Evolutionary conservation across 2,113 vertebrate species (phyloP).

Genomic region (Myanophis thanlyinensis): DNA sequence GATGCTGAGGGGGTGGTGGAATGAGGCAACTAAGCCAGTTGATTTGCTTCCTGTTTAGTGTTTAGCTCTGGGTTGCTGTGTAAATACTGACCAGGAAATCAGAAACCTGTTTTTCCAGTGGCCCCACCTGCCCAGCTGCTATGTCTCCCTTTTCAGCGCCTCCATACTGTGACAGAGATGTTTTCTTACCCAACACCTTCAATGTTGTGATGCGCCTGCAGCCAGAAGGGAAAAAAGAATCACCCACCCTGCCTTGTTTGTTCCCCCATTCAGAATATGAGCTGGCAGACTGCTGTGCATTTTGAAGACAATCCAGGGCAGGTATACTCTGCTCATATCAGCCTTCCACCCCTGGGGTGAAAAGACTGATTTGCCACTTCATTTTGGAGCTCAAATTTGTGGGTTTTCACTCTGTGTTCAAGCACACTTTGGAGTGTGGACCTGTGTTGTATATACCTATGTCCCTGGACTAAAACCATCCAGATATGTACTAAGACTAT

Average conservation of each 20-base stretch:
- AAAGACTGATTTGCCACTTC: background rate
- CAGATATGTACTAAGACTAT: background rate
- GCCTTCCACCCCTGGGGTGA: background rate
- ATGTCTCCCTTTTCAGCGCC: background rate
- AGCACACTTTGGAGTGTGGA: background rate
- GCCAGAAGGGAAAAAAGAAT: background rate
- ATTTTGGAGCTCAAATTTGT: background rate
- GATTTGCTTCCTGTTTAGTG: background rate
- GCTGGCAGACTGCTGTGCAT: background rate
- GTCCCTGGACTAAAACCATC: background rate
- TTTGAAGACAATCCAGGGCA: background rate
- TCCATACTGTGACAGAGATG: background rate
- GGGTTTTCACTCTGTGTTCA: background rate
- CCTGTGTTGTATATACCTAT: background rate
- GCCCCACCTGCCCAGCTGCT: background rate
- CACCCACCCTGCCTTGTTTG: background rate
- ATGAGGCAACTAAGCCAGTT: background rate
- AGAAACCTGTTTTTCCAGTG: background rate
- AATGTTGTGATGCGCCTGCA: background rate
- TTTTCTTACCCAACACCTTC: background rate
- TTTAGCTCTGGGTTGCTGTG: background rate
- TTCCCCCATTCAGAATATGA: background rate
- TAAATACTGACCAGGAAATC: background rate
- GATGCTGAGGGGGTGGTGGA: background rate
- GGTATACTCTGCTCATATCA: background rate